Evolutionary conservation across 2,888 invertebrate species (phyloP).

Genomic region (Melanargia galathea): DNA sequence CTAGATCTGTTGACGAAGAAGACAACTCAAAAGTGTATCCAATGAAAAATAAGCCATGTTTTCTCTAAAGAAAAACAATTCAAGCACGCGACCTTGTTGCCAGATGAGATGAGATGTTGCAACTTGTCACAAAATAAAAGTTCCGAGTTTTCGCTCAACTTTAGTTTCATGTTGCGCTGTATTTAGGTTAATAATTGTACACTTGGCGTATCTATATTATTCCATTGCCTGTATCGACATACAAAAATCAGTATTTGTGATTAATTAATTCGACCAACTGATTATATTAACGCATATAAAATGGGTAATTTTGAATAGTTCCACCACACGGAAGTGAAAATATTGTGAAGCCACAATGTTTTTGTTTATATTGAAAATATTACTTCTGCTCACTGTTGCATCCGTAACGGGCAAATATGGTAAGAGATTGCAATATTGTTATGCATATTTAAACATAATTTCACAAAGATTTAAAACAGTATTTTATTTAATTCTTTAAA

Average conservation of each 20-base stretch:
- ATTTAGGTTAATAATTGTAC: no score
- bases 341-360: conserved; percentile 28
- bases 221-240: not conserved
- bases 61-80: no score
- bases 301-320: conserved; percentile 14
- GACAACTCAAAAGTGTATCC: no score
- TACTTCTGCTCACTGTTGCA: conserved; percentile 29
- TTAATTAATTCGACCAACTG: conserved; percentile 26
- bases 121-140: no score
- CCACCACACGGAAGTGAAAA: conserved; percentile 16
- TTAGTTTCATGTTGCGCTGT: no score
- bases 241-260: conserved; percentile 17
- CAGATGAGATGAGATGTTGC: no score
- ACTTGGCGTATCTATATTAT: conserved; percentile 25
- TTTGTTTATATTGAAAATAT: conserved; percentile 29
- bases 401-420: conserved; percentile 30
- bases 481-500: no score
- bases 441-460: not conserved
- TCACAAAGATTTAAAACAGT: not conserved
- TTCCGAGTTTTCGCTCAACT: no score
- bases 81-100: no score
- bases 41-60: no score
- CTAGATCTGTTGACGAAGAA: no score
- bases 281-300: conserved; percentile 28
- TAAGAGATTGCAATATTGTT: conserved; percentile 26